Evolutionary conservation across 2,113 vertebrate genomes (phyloP), one percentile per base, ranked within the genome.

Genomic region (Octodon degus): DNA sequence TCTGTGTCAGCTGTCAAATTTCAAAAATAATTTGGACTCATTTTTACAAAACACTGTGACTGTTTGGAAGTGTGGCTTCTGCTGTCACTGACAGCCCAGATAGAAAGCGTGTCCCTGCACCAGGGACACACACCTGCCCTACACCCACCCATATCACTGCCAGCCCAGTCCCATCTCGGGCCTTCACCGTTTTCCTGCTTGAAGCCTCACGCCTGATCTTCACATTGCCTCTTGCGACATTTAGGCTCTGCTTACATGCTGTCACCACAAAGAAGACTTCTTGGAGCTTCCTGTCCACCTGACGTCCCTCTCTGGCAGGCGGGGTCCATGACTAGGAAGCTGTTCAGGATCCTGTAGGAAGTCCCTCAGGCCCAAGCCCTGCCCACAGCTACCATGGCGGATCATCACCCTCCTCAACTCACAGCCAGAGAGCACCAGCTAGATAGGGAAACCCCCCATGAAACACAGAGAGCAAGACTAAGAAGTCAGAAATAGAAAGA

Each of bases 1-100:
- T 86, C 62, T 93, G 40, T n/a, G 11, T 85, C 10, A 81, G 77
- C 19, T 81, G 32, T 96, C 60, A 95, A 82, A 96, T 94, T 85
- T 72, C 89, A 91, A 60, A 94, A 95, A 68, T 82, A 68, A 86
- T 85, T 94, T 55, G 34, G 13, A 65, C 81, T 90, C 43, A 37
- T 76, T 97, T 93, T 95, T 87, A 85, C 16, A 81, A 91, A 89
- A 37, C 92, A 34, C 22, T 13, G 43, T 20, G 63, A 89, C 60
- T 82, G 37, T 55, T 90, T 67, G 32, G 30, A 34, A 80, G 17
- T 55, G 30, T 58, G 50, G 14, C 67, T 96, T 96, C 94, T 72
- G 79, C 68, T 80, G 34, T 89, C 72, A 55, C 63, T 85, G 65
- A 81, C 43, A 60, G 19, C 60, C 81, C 76, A 0, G 85, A 65